Conservation (phyloP, 2,797 vertebrate species). For the Chelonia mydas region DNA sequence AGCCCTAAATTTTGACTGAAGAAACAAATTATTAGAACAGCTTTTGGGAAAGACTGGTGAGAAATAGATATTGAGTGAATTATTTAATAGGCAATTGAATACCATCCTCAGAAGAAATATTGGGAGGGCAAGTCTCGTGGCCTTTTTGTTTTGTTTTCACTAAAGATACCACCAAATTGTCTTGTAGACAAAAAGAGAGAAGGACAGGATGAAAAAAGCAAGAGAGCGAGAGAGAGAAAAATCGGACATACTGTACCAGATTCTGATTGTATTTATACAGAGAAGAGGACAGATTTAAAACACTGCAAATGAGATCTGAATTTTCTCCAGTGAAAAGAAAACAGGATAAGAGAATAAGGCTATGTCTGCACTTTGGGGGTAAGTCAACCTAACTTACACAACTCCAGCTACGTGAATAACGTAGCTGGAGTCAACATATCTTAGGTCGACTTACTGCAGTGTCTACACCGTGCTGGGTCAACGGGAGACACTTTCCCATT, state of each 20-base stretch:
- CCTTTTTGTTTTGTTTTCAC: neutral
- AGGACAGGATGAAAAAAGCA: neutral
- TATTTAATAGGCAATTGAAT: neutral
- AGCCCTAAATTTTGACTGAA: accelerated
- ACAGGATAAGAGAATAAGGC: neutral
- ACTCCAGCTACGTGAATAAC: no score
- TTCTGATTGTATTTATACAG: neutral
- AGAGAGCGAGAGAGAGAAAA: neutral
- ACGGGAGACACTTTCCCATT: no score
- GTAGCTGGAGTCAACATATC: no score
- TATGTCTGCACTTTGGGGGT: no score
- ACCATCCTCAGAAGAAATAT: neutral
- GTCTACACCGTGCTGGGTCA: no score
- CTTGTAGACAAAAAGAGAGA: neutral
- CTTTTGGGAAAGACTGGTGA: neutral
- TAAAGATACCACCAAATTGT: neutral
- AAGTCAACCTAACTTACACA: no score
- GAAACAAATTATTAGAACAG: neutral
- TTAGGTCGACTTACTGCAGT: no score
- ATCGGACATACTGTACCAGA: neutral
- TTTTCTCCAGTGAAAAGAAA: neutral
- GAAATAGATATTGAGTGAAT: neutral
- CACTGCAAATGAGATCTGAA: neutral
- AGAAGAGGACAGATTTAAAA: neutral
- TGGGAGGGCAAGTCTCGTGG: neutral